Base-by-base conservation (phyloP, 2,888 invertebrate species). In the Adineta ricciae region DNA sequence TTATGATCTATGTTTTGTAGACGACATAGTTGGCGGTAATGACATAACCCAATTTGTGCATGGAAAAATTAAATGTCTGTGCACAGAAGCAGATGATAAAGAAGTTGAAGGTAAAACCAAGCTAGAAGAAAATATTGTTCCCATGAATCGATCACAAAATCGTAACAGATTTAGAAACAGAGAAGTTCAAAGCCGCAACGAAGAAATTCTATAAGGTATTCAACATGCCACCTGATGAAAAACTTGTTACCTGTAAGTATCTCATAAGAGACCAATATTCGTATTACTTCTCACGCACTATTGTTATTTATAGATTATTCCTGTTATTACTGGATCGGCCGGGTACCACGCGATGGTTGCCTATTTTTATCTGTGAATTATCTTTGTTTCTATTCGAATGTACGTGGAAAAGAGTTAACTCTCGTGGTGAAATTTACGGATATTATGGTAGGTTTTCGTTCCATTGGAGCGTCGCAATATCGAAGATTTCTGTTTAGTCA, bases 361-460 rank as follows among this genome's bases (percentile, higher is more conserved):
- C 92, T 98, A 90, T 99, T 97, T 90, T 92, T 98, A n/a, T 96
- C 97, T 36, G 94, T 98, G 54, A 96, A 96, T 90, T 95, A 96
- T 90, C 93, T 97, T 90, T 96, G 96, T 90, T 99, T 98, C 91
- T 95, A 97, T 90, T 95, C 97, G 0, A 96, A 95, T 89, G 94
- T 97, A 89, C 93, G 98, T 91, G 96, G 97, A 16, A 94, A 93
- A 86, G 96, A 97, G 90, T 95, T 95, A 9, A 94, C 94, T 88
- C 92, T 96, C 83, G 94, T 94, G 87, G 93, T 97, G 86, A 93
- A 95, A 88, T 97, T 96, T 96, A 94, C 94, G 4, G 96, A 96
- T 89, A 94, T 96, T 84, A 94, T 94, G 1, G 94, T 91, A 78
- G 41, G 24, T 41, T 16, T 87, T 88, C 89, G 24, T 83, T 52